phyloP scores from a whole-genome alignment of 2,888 invertebrate species.

The Drosophila stalkeri region DNA sequence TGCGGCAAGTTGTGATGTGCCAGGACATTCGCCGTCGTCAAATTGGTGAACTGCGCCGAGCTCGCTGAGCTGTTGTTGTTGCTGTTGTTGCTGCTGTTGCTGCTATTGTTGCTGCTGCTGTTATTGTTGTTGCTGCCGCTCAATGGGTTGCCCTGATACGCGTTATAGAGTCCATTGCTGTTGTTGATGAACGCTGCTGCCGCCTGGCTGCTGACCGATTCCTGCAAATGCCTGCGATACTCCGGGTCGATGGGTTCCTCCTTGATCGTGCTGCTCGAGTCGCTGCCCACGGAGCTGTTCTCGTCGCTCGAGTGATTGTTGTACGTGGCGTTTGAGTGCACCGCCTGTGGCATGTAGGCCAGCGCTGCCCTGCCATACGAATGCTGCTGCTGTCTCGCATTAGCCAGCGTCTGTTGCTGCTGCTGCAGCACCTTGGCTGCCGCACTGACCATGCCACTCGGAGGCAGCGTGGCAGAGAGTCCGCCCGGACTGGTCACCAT shows the following conservation, averaged over 20 bases:
- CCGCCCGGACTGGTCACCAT: conserved; percentile 88
- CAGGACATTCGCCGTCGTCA: conserved; percentile 87
- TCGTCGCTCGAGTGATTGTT: conserved; percentile 86
- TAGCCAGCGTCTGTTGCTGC: conserved; percentile 81
- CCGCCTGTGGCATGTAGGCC: conserved; percentile 96
- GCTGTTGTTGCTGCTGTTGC: conserved; percentile 69
- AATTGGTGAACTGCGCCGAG: conserved; percentile 85
- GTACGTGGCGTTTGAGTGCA: conserved; percentile 88
- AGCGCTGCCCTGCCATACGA: conserved; percentile 89
- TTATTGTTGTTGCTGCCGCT: conserved; percentile 82
- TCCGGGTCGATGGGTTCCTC: conserved; percentile 95
- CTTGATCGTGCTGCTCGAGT: conserved; percentile 91
- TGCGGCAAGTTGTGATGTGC: conserved; percentile 85
- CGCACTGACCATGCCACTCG: conserved; percentile 84
- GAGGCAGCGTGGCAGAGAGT: conserved; percentile 83
- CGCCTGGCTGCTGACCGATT: conserved; percentile 75
- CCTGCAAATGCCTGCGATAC: conserved; percentile 88
- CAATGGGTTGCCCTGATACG: conserved; percentile 72
- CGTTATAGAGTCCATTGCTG: conserved; percentile 83
- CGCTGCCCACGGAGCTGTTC: conserved; percentile 88
- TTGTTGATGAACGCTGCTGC: conserved; percentile 81
- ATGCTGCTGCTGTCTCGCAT: conserved; percentile 82
- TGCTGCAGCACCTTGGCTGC: conserved; percentile 84
- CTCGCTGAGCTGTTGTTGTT: conserved; percentile 75
- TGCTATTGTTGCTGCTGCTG: conserved; percentile 82